These are phyloP conservation scores for Macaria notata DNA, from an alignment of 2,888 invertebrate genomes.

Conservation along the genomic window DNA sequence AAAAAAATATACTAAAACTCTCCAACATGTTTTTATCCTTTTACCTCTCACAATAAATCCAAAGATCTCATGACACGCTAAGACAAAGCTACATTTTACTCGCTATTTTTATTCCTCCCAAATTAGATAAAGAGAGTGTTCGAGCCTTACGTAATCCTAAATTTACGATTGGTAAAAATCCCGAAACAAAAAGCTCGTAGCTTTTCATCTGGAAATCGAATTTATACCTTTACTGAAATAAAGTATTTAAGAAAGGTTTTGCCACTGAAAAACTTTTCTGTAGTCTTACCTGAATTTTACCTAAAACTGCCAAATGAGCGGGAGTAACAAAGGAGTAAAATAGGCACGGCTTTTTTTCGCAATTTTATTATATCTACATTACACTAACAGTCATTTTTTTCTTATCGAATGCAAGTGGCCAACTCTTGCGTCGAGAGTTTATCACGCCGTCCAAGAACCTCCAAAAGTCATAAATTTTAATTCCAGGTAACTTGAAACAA, in stretches of 20 bases:
- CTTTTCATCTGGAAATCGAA: constrained; percentile 15
- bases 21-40: neutral
- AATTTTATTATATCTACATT: no score
- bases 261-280: neutral
- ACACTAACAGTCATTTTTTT: no score
- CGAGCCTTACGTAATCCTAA: constrained; percentile 13
- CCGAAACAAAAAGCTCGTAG: constrained; percentile 11
- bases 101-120: neutral
- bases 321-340: no score
- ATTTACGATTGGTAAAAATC: constrained; percentile 14
- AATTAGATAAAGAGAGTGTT: constrained; percentile 7
- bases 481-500: no score
- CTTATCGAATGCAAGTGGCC: no score
- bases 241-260: neutral
- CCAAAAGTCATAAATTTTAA: no score
- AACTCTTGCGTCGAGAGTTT: no score
- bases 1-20: no score
- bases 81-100: neutral
- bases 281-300: no score
- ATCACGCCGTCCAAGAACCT: no score
- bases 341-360: no score
- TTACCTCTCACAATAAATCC: constrained; percentile 2
- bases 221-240: constrained; percentile 17
- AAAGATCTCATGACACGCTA: neutral
- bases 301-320: no score